Conservation (phyloP, 2,797 vertebrate genomes). For the Sandelia bainsii region DNA sequence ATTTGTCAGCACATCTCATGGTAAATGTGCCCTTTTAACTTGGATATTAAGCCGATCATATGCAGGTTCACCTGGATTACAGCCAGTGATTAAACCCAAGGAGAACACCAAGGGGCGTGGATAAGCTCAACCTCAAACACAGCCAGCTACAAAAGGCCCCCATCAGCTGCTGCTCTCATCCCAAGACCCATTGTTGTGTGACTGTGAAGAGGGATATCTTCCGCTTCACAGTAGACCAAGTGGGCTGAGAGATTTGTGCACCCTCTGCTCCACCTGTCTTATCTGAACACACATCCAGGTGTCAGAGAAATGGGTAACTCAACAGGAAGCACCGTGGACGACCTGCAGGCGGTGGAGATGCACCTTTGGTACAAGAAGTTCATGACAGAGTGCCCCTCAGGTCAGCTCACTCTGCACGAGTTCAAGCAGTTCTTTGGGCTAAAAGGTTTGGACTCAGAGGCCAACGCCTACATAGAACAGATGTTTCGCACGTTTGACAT, state of each 20-base stretch:
- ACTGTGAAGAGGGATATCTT: constrained; percentile 79
- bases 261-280: background rate
- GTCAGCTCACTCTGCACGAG: constrained; percentile 93
- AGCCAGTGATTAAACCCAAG: constrained; percentile 71
- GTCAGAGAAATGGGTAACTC: constrained; percentile 85
- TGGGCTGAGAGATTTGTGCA: constrained; percentile 49
- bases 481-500: constrained; percentile 96
- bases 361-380: constrained; percentile 98
- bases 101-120: constrained; percentile 57
- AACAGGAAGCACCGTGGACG: constrained; percentile 88
- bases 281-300: background rate
- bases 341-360: constrained; percentile 93
- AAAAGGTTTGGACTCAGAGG: constrained; percentile 88
- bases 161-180: constrained; percentile 8
- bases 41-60: constrained; percentile 66
- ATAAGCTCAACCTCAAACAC: constrained; percentile 35
- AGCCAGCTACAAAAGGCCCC: constrained; percentile 74
- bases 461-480: constrained; percentile 93
- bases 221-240: constrained; percentile 81
- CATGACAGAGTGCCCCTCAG: constrained; percentile 93
- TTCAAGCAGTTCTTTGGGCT: constrained; percentile 96
- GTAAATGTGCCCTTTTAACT: constrained; percentile 49
- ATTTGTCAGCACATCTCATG: constrained; percentile 70
- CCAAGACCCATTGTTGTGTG: constrained; percentile 72
- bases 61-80: constrained; percentile 72